Base-by-base conservation (phyloP, 1,140 invertebrate genomes). In the Drosophila takahashii region DNA sequence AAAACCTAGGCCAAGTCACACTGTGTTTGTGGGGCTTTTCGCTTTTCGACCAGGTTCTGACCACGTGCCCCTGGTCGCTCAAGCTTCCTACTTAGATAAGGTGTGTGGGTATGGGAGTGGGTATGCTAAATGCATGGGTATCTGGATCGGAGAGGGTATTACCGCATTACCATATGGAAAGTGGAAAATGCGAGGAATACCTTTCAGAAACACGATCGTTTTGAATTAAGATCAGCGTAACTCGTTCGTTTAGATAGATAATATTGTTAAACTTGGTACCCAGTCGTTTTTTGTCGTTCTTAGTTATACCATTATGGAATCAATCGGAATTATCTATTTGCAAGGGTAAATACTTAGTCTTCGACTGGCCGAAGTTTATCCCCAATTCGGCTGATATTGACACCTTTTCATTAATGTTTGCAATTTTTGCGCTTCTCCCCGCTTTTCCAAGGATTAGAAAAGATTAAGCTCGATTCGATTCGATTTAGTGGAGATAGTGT, bases 81-180 rank as follows among this genome's bases (percentile, higher is more conserved):
- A 27, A 13, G 64, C 74, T 77, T 77, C 74, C 74, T 77, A 77
- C 29, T 51, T 77, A 53, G 73, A 77, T 77, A 77, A 56, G 39
- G 51, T 22, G 48, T 64, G 27, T 29, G 27, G 3, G 27, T 29
- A 4, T 29, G 27, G 26, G 27, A 4, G 4, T 9, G 8, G 6
- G 29, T 32, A 9, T 32, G 29, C 7, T 7, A 0, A 9, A 9
- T 52, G 18, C n/a, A 16, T 42, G 45, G 18, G 15, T 15, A 41
- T 41, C 13, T n/a, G 4, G 11, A n/a, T 8, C 37, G 29, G 9
- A 32, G 29, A 32, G 29, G 6, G 29, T 9, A 8, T 2, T 32
- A 9, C 2, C 7, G 29, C 4, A 4, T 7, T 29, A 7, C 27
- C 27, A 29, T 29, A 7, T 4, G 26, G 1, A 8, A 29, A 8